Evolutionary conservation across 2,113 vertebrate genomes (phyloP), one percentile per base, ranked within the genome.

Genomic region (Rhizomys pruinosus): DNA sequence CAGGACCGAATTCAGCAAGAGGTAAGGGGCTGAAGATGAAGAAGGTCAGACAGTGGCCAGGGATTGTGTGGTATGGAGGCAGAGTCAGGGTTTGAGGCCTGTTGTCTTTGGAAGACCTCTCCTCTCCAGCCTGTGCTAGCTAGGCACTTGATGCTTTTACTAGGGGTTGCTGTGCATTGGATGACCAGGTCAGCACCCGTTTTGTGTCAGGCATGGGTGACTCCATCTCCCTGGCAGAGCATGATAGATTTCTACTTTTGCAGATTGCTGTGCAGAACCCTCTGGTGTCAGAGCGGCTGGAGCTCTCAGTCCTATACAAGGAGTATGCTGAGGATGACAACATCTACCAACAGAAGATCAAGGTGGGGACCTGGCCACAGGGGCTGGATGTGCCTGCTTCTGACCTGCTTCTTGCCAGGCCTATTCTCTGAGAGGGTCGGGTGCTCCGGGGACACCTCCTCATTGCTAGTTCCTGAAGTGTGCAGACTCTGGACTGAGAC

Each of bases 1-100:
- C 99, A 99, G 97, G 99, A 99, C 97, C 98, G 99, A 95, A 99
- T 99, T 97, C 99, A 99, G 97, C 99, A 99, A 84, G 99, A 99
- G 99, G 99, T 99, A 95, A 98, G 98, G 87, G 34, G 11, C 69
- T 7, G 37, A 22, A 55, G 61, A 44, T 7, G 37, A 22, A 55
- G 61, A 44, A 69, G 42, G 32, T 0, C 17, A 0, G 52, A 32
- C n/a, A 42, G 37, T 47, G 91, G 47, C 84, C 61, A 11, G 77
- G 6, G 47, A 39, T 61, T 57, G 15, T 7, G 1, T 37, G 61
- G 17, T 42, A 27, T 52, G 52, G 39, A 9, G 16, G 27, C 32
- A 2, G 2, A 10, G 87, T 61, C 27, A 7, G 61, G 87, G 39
- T 57, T 29, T 61, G 27, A 57, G 64, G 81, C 77, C 47, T 37